phyloP scores from a whole-genome alignment of 2,797 vertebrate species.

The Pangasius krempfi region DNA sequence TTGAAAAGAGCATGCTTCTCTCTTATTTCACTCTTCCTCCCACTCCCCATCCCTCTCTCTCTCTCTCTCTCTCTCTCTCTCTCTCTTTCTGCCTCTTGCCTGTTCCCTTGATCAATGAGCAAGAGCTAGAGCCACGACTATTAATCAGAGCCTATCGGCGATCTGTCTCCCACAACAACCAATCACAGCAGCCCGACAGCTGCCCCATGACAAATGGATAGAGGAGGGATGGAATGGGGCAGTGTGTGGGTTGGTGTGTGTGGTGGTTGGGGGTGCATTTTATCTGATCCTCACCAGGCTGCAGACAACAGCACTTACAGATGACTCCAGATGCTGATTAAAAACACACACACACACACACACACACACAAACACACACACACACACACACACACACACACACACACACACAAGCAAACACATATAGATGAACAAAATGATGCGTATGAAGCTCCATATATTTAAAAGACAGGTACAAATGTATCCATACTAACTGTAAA shows the following conservation, averaged over 20 bases:
- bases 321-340: constrained; percentile 63
- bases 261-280: constrained; percentile 63
- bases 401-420: not conserved
- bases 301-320: constrained; percentile 68
- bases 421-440: constrained; percentile 17
- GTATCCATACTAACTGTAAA: not conserved
- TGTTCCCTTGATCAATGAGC: constrained; percentile 82
- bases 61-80: constrained; percentile 28
- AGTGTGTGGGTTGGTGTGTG: constrained; percentile 60
- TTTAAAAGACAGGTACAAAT: constrained; percentile 32
- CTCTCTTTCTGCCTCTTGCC: constrained; percentile 43
- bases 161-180: constrained; percentile 81
- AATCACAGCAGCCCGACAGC: constrained; percentile 79
- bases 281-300: constrained; percentile 76
- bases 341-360: constrained; percentile 42
- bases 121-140: constrained; percentile 80
- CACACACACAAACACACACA: not conserved
- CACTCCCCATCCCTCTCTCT: constrained; percentile 44
- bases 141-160: constrained; percentile 84
- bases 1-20: constrained; percentile 22
- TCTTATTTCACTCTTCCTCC: constrained; percentile 47
- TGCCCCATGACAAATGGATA: constrained; percentile 80
- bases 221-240: constrained; percentile 47
- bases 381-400: not conserved
- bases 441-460: constrained; percentile 13